Evolutionary conservation across 2,113 vertebrate species (phyloP), one percentile per base, ranked within the genome.

Genomic region (Nibea albiflora): DNA sequence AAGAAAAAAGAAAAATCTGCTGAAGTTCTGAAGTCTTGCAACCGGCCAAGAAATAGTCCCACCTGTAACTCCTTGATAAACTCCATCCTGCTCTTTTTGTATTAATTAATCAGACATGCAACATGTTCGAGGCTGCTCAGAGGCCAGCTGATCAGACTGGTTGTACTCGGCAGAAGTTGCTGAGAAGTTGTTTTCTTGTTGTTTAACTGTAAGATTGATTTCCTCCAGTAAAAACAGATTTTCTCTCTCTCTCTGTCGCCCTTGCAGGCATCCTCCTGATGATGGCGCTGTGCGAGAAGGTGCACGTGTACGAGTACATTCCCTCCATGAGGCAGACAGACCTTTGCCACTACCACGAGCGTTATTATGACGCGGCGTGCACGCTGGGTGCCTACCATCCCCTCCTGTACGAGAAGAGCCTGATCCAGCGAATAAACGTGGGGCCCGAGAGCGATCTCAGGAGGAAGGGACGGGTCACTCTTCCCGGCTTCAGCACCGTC

Each of bases 361-460:
- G 94, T 17, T 99, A 98, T 89, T 97, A 97, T 0, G 98, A 99
- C 0, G 95, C 96, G 0, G 98, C 98, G 22, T 99, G 98, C 89
- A 99, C 98, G 1, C 93, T 99, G 46, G 98, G 98, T 2, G 98
- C 98, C 3, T 99, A 99, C 90, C 98, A 99, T 65, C 98, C 98
- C 0, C 94, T 99, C 83, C 96, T 99, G 15, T 99, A 96, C 0
- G 98, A 99, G 93, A 99, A 99, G 94, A 96, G 96, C 26, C 92
- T 99, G 86, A 94, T 99, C 79, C 97, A 97, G 90, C 94, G 96
- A 60, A 95, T 99, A 90, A 98, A 99, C 94, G 92, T 70, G 0
- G 97, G 97, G 39, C 85, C 96, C 0, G 94, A 95, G 88, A 94
- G 91, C 0, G 97, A 99, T 88, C 94, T 99, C 14, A 93, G 94